Evolutionary conservation across 1,140 invertebrate genomes (phyloP), one percentile per base, ranked within the genome.

Genomic region (Heliconius hewitsoni): DNA sequence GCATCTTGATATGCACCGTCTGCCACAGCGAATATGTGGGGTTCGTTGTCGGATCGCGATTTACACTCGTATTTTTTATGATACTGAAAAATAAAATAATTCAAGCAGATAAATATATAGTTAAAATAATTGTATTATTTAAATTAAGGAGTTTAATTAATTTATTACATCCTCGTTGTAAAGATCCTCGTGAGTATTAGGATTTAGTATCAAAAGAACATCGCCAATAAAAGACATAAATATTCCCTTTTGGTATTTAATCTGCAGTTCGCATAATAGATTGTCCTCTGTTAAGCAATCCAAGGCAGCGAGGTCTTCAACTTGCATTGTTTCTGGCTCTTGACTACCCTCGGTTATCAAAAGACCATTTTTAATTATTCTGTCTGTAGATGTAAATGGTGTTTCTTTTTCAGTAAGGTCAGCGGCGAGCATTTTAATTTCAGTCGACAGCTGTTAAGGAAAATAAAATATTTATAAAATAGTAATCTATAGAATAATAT

Each of bases 191-290:
- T 96, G 90, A 74, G 96, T 95, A 87, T 97, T 98, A 3, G 98
- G 98, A 95, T 99, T 99, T 0, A 99, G 89, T 37, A 98, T 97
- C 6, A 99, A 84, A 50, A 99, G 95, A 75, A 99, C 96, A 90
- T 99, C 98, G 4, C 98, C 98, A 72, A 99, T 96, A 87, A 98
- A 99, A 3, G 97, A 98, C 84, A 98, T 98, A 84, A 97, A 97
- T 76, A 96, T 94, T 34, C 97, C 97, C 81, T 96, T 95, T 57
- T 95, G 92, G 83, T 98, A 96, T 84, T 98, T 96, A 70, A 96
- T 95, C 73, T 97, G 95, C 74, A 98, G 89, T 85, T 98, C 96
- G 18, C 96, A 95, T 2, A 98, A 91, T n/a, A 98, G 96, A 6
- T 95, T 94, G 70, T 98, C 97, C 91, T 98, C 98, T 46, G 96